These are phyloP conservation scores for Periplaneta americana DNA, from an alignment of 1,140 invertebrate species.

Conservation along the genomic window DNA sequence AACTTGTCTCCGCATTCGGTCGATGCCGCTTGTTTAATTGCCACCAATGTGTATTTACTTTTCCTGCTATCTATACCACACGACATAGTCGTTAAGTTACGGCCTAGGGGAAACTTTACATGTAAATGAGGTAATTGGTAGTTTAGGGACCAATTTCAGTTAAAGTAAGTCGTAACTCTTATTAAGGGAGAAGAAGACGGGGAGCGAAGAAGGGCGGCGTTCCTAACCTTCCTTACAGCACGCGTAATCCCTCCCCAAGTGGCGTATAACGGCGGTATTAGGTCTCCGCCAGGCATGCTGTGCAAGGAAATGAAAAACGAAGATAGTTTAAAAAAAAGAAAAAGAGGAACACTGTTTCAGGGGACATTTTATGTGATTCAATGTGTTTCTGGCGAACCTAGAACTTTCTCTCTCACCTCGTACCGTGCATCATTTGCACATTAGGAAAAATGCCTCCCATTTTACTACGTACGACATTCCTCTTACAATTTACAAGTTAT, in stretches of 20 bases:
- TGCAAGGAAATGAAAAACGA: neutral
- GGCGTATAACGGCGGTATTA: neutral
- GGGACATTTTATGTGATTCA: neutral
- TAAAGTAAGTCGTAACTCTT: neutral
- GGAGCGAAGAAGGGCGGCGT: neutral
- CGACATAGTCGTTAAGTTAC: neutral
- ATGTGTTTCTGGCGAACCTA: neutral
- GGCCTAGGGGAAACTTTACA: neutral
- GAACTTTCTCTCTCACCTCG: neutral
- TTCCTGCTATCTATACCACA: neutral
- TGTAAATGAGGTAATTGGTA: neutral
- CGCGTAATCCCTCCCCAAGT: neutral
- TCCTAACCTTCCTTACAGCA: neutral
- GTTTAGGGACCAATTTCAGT: neutral
- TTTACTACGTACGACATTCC: too few species aligned
- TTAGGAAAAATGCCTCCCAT: too few species aligned
- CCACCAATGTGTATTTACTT: too few species aligned
- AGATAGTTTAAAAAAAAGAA: neutral
- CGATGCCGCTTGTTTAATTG: too few species aligned
- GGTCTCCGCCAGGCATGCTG: neutral
- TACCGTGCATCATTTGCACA: neutral
- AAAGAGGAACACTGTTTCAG: neutral
- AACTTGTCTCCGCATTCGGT: too few species aligned
- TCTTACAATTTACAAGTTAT: too few species aligned
- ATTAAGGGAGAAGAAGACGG: neutral